Evolutionary conservation across 2,113 vertebrate genomes (phyloP).

Genomic region (Stegostoma tigrinum): DNA sequence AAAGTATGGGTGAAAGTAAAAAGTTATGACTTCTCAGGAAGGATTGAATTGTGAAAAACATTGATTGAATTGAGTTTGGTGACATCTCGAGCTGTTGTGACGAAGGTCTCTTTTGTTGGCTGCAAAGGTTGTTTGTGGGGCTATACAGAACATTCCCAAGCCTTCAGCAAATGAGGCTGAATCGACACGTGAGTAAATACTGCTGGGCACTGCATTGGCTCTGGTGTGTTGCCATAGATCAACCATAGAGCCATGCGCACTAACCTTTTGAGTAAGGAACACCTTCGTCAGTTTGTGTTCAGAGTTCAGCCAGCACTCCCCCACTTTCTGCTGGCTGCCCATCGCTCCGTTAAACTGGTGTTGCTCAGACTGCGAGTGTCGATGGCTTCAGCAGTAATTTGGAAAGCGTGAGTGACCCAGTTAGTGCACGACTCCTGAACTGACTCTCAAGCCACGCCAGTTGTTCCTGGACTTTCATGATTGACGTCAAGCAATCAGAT

Average conservation of each 20-base stretch:
- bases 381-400: background rate
- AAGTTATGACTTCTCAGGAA: background rate
- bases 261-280: background rate
- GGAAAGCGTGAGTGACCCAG: background rate
- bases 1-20: background rate
- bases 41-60: background rate
- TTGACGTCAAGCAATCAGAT: background rate
- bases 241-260: background rate
- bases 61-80: background rate
- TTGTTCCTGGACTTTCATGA: background rate
- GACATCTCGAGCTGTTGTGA: background rate
- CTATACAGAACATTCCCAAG: background rate
- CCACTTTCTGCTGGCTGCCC: background rate
- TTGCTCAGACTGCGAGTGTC: background rate
- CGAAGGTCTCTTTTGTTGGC: background rate
- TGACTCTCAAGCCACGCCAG: background rate
- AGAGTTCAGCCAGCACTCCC: background rate
- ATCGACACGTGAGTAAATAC: background rate
- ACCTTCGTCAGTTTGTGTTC: background rate
- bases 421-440: background rate
- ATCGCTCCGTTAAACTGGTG: background rate
- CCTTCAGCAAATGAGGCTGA: background rate
- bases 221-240: background rate
- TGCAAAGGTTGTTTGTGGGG: background rate
- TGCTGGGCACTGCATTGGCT: background rate